Conservation (phyloP, 2,797 vertebrate genomes). For the Furcifer pardalis region DNA sequence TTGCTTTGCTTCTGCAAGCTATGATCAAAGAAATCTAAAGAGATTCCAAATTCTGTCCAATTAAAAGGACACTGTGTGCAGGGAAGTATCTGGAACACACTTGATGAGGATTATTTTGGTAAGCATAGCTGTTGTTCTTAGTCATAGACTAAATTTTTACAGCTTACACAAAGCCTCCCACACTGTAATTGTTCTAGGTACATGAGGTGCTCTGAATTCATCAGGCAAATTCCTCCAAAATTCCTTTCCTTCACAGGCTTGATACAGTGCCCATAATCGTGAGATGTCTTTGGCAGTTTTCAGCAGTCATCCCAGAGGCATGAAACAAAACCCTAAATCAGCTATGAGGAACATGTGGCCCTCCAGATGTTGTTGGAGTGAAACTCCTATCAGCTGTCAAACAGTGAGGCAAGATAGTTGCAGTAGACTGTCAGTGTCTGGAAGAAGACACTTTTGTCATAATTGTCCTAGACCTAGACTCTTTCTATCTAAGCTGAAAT, state of each 20-base stretch:
- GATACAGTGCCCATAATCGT: neutral
- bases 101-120: neutral
- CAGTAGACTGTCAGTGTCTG: neutral
- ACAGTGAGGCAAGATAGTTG: neutral
- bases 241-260: neutral
- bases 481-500: neutral
- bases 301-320: neutral
- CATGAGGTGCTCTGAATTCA: neutral
- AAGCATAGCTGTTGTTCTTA: neutral
- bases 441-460: neutral
- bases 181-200: neutral
- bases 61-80: neutral
- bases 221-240: neutral
- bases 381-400: neutral
- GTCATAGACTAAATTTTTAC: neutral
- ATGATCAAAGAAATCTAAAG: neutral
- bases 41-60: neutral
- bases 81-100: neutral
- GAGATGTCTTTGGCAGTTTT: neutral
- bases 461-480: neutral
- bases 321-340: slow-evolving; percentile 12
- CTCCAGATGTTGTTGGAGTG: neutral
- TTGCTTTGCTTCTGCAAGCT: neutral
- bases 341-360: no score
- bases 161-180: neutral